Base-by-base conservation (phyloP, 1,140 invertebrate genomes). In the Drosophila dunni region DNA sequence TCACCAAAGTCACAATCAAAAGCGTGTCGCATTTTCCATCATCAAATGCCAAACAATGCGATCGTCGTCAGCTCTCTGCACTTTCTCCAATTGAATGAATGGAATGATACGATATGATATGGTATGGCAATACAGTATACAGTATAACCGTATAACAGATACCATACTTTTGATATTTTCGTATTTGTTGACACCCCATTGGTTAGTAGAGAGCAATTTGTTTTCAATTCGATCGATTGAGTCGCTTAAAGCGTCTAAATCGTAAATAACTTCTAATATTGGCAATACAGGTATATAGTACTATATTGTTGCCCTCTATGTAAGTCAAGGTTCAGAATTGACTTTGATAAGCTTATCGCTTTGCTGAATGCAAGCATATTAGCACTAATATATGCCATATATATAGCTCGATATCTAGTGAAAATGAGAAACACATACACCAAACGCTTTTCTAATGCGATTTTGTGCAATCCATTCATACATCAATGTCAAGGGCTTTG, bases 11-110 rank as follows among this genome's bases (percentile, higher is more conserved):
- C 34, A 64, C 45, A 71, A 58, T 62, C 79, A 82, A 83, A 84
- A 88, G 82, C 83, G 83, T 86, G 83, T 86, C 83, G 79, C 75
- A 66, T 88, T 85, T 79, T 78, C 76, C 82, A 86, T 65, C 79
- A 78, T 78, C 79, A 82, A 73, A 48, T 53, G 65, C 33, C 71
- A 38, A 67, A 70, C 83, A 86, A 86, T 86, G 76, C 79, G 73
- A 53, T 63, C 60, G 44, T 63, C 60, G 44, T 33, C 62, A 56
- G 40, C 62, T 56, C 64, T 57, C 82, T 80, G 58, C 81, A 79
- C 83, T 88, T 88, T 88, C 83, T 80, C 83, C 79, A 56, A 79
- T 80, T 88, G 65, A 74, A 68, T 74, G 56, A 74, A 68, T 74
- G 56, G 64, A 51, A 66, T 33, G 42, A 29, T 64, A 62, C 57